A percentile compares a stretch with the other conserved stretches of the same genome.
Conservation (phyloP, 2,888 invertebrate species). For the Tricholauxania praeusta region DNA sequence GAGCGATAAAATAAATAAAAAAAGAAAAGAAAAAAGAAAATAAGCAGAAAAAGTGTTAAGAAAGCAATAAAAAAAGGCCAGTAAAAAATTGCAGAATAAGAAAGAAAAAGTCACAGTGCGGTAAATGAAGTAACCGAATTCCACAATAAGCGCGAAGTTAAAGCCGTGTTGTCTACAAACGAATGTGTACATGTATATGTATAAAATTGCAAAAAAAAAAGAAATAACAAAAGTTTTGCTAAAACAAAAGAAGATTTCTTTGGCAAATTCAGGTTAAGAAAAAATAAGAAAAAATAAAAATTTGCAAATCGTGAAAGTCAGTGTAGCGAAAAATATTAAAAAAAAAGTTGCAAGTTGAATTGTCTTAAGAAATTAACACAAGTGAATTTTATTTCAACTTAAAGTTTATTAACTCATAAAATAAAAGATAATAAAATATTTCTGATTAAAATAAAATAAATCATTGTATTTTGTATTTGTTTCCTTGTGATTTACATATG, state of each 20-base stretch:
- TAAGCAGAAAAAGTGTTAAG: conserved; percentile 5
- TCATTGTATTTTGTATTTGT: neutral
- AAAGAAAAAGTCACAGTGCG: neutral
- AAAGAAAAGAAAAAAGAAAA: conserved; percentile 11
- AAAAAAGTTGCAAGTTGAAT: no score
- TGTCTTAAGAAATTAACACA: conserved; percentile 13
- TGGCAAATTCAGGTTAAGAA: no score
- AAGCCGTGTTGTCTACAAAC: neutral
- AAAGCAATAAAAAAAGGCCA: neutral
- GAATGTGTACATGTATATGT: neutral
- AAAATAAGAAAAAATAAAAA: no score
- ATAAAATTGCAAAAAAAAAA: no score
- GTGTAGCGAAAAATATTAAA: no score
- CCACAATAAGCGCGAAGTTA: conserved; percentile 9
- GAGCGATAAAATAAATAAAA: conserved; percentile 30
- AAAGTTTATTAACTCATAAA: neutral
- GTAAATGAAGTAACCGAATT: conserved; percentile 5
- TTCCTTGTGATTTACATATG: neutral
- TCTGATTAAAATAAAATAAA: neutral
- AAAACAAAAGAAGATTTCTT: no score
- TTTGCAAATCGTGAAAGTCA: no score
- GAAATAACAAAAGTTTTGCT: no score
- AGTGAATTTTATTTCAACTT: neutral
- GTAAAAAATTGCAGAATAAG: neutral
- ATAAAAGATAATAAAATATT: neutral